Conservation (phyloP, 2,113 vertebrate species). For the Mesembrinibis cayennensis region DNA sequence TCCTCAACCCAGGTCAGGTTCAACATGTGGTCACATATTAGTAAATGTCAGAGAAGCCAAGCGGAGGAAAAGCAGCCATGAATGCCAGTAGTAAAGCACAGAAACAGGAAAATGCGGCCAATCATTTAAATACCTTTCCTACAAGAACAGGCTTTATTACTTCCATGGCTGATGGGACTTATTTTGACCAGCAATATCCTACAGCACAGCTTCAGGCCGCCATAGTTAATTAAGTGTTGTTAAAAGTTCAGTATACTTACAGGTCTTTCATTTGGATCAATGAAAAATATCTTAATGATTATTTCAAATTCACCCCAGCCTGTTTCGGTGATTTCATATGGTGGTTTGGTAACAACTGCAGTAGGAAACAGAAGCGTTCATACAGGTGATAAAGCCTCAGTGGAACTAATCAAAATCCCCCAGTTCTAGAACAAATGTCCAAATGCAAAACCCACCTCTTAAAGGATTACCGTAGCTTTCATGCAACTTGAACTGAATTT, state of each 20-base stretch:
- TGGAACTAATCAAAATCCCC: not conserved
- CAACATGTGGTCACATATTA: rapidly evolving
- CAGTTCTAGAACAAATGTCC: not conserved
- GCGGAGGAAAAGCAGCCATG: rapidly evolving
- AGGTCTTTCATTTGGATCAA: constrained; percentile 96
- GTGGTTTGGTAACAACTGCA: constrained; percentile 97
- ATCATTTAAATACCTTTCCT: not conserved
- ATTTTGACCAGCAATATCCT: not conserved
- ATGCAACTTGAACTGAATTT: constrained; percentile 98
- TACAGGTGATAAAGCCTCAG: not conserved
- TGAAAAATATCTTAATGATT: constrained; percentile 98
- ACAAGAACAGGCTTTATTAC: not conserved
- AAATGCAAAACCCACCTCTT: constrained; percentile 79
- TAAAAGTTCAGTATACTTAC: constrained; percentile 75
- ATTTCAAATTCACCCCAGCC: constrained; percentile 99
- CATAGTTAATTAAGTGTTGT: not conserved
- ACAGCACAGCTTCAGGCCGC: not conserved
- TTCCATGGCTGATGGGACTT: not conserved
- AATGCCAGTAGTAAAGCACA: not conserved
- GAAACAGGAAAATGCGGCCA: not conserved
- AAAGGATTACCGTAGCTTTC: constrained; percentile 97
- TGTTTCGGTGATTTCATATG: constrained; percentile 98
- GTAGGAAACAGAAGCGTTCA: not conserved
- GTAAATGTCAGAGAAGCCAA: not conserved
- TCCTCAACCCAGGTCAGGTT: not conserved